Evolutionary conservation across 1,140 invertebrate genomes (phyloP), one percentile per base, ranked within the genome.

Genomic region (Drosophila nikananu): DNA sequence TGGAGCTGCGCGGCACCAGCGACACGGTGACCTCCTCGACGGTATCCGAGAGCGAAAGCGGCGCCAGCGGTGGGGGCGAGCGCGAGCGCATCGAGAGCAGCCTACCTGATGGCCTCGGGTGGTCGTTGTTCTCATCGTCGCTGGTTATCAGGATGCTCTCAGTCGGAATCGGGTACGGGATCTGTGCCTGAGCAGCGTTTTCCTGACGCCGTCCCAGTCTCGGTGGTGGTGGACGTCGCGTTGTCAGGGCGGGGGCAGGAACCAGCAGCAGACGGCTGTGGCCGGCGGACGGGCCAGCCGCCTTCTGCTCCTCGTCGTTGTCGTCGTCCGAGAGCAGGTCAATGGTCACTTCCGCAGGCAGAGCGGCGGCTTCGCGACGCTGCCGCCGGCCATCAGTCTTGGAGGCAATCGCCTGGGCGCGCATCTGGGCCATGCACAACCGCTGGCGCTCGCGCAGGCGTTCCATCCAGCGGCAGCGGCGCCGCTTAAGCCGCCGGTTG

Each of bases 21-120:
- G 91, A 92, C 8, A 92, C 91, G 2, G 91, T 92, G 0, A 92
- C 91, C 52, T 92, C 91, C 52, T 92, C 91, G 15, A 92, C 64
- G 9, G 75, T 66, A 13, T 86, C 72, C n/a, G 75, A 70, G 5
- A 74, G 73, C 1, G 81, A 80, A 0, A 90, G 72, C 10, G 86
- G 86, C 8, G 86, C 86, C 13, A 90, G 68, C 0, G 86, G 86
- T 41, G 86, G 86, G 3, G 86, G 86, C 5, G 86, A 90, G 13
- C 78, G 77, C 37, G 86, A 84, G 12, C 71, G 77, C 54, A 66
- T 72, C 7, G 55, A 48, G 10, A 64, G 70, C 19, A 55, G 71
- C 7, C 25, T 27, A 19, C 44, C 39, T 23, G 25, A 6, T 2
- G n/a, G 12, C 12, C 17, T 1, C 19, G 25, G 25, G 39, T 15